Base-by-base conservation (phyloP, 2,797 vertebrate genomes). In the Sebastolobus alascanus region DNA sequence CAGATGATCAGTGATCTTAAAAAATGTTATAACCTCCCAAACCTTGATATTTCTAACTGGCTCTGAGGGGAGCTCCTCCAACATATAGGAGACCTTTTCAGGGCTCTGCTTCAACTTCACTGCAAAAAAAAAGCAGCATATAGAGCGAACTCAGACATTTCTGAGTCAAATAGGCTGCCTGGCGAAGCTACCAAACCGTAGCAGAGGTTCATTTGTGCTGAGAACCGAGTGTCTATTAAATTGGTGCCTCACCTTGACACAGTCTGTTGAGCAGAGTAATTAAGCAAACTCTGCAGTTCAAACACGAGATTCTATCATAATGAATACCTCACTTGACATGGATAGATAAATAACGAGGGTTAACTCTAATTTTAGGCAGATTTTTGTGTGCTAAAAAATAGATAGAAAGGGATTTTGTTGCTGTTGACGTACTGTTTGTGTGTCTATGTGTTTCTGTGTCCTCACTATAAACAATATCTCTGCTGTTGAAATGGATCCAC, bases 401-500 rank as follows among this genome's bases (percentile, higher is more conserved):
- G 65, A 79, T 55, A 7, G 60, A 79, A 67, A 43, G 50, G 29
- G 73, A 13, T 73, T 83, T 60, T 40, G 63, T 63, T 35, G 59
- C 64, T 84, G 80, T 89, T 82, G 75, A 73, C 55, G 74, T 38
- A 58, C 72, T 70, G 70, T 78, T 78, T 78, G 73, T 90, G 74
- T 82, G 86, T 90, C 75, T 84, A 22, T 89, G 84, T 84, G 81
- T 92, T 82, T 86, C 58, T 90, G 86, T 85, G 92, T 90, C 93
- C 94, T 91, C 88, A 89, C 88, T 87, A 83, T 92, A 93, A 95
- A 95, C 95, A 94, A 95, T 94, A 94, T 91, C 73, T 90, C 72
- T 91, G 86, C 94, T 94, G 92, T 90, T 95, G 95, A 95, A 96
- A 95, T 94, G 91, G 93, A 95, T 96, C 95, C 92, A 94, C 94